Percentiles rank a stretch among this genome's conserved stretches.
Evolutionary conservation across 2,797 vertebrate genomes (phyloP).

Genomic region (Buphagus erythrorhynchus): DNA sequence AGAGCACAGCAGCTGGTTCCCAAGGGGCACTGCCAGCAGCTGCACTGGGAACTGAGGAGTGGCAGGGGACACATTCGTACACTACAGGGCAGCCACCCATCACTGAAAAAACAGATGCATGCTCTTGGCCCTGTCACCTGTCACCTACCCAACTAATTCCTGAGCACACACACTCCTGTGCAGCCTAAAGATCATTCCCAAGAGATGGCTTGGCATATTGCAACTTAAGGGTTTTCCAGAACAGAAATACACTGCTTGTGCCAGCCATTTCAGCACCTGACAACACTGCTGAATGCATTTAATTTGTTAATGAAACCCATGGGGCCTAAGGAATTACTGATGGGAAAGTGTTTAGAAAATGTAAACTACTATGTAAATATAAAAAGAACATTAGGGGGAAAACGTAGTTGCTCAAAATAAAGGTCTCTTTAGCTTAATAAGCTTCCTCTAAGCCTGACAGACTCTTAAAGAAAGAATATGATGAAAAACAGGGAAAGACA

Average conservation of each 20-base stretch:
- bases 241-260: not conserved
- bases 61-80: rapidly evolving
- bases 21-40: not conserved
- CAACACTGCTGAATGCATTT: not conserved
- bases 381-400: not conserved
- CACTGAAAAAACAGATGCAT: not conserved
- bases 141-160: not conserved
- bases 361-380: not conserved
- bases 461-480: not conserved
- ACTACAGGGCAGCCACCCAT: not conserved
- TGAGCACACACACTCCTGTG: not conserved
- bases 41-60: not conserved
- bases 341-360: not conserved
- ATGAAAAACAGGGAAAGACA: not conserved
- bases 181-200: not conserved
- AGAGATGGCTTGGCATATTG: not conserved
- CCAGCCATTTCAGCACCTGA: not conserved
- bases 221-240: not conserved
- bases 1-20: not conserved
- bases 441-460: not conserved
- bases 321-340: not conserved
- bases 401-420: not conserved
- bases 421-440: not conserved
- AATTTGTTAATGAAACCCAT: not conserved
- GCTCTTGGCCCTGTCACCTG: not conserved